phyloP scores from a whole-genome alignment of 2,888 invertebrate genomes.

The Acanthococcus lagerstroemiae region DNA sequence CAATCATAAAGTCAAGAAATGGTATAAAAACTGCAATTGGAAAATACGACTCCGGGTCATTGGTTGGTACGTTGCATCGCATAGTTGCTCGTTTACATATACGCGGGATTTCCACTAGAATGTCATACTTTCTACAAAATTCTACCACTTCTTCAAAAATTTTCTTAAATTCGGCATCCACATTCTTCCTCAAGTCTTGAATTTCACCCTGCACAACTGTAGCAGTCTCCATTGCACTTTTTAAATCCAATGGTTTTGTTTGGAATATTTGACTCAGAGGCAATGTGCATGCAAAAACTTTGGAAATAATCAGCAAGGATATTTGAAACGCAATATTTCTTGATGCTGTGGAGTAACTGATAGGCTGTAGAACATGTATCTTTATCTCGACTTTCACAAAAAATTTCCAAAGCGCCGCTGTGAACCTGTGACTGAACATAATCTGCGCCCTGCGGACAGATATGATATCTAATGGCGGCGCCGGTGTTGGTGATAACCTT shows the following conservation, averaged over 20 bases:
- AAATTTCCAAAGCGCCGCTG: conserved; percentile 19
- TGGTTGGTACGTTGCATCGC: not conserved
- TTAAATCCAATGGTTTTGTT: not conserved
- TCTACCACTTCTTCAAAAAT: not conserved
- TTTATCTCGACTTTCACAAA: not conserved
- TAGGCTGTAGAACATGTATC: not conserved
- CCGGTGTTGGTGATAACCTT: too few species aligned
- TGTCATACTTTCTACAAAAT: not conserved
- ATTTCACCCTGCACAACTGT: not conserved
- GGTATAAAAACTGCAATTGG: not conserved
- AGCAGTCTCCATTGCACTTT: not conserved
- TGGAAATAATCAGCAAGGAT: not conserved
- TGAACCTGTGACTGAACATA: too few species aligned
- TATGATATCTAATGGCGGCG: too few species aligned
- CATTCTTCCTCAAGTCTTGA: not conserved
- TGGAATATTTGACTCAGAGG: not conserved
- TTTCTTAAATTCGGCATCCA: not conserved
- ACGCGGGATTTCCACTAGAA: not conserved
- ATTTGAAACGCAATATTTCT: conserved; percentile 7
- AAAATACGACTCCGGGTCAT: not conserved
- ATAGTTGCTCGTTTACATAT: not conserved
- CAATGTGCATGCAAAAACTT: not conserved
- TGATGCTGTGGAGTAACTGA: not conserved
- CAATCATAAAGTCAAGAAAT: not conserved
- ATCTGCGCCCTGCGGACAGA: too few species aligned